Conservation (phyloP, 1,140 invertebrate species). For the Apis mellifera region DNA sequence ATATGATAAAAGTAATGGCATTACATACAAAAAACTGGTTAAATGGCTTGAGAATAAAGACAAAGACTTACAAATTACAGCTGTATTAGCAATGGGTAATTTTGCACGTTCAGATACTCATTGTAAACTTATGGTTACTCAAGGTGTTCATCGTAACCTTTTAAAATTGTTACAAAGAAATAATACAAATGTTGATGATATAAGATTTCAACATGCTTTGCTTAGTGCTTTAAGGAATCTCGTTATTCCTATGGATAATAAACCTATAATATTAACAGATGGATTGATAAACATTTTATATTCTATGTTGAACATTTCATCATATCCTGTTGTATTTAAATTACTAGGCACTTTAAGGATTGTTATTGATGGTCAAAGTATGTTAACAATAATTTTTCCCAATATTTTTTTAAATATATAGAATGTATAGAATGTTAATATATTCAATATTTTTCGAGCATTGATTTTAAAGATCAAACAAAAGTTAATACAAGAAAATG, state of each 20-base stretch:
- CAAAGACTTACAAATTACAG: conserved; percentile 89
- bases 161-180: conserved; percentile 84
- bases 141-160: conserved; percentile 89
- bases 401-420: background rate
- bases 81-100: conserved; percentile 92
- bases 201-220: conserved; percentile 91
- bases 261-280: conserved; percentile 86
- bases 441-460: too few species aligned
- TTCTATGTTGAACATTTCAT: conserved; percentile 88
- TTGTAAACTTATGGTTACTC: conserved; percentile 91
- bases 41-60: conserved; percentile 89
- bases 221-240: conserved; percentile 92
- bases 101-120: conserved; percentile 93
- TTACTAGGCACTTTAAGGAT: conserved; percentile 92
- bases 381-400: conserved; percentile 44
- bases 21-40: conserved; percentile 87
- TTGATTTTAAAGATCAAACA: too few species aligned
- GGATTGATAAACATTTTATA: conserved; percentile 89
- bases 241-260: conserved; percentile 90
- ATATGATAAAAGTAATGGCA: conserved; percentile 87
- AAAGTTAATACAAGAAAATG: background rate
- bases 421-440: too few species aligned
- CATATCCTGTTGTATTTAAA: conserved; percentile 92
- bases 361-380: conserved; percentile 90
- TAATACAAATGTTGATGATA: conserved; percentile 83